Evolutionary conservation across 2,797 vertebrate species (phyloP).

Genomic region (Protosalanx chinensis): DNA sequence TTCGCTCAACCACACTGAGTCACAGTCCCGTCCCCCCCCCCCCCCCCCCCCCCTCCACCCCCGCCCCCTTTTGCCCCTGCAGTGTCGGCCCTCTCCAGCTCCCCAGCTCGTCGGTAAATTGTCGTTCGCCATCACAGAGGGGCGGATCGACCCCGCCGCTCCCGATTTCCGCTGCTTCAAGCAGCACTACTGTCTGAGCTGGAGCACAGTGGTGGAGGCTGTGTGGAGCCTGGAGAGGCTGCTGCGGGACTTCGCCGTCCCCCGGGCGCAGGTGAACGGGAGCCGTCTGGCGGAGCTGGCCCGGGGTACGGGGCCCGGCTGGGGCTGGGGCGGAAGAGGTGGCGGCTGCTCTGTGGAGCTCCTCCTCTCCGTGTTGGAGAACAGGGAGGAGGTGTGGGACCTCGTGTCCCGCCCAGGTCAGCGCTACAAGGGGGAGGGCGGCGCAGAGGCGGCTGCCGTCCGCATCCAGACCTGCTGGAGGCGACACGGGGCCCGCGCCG

Average conservation of each 20-base stretch:
- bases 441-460: constrained; percentile 62
- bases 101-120: constrained; percentile 42
- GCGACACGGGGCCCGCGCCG: constrained; percentile 53
- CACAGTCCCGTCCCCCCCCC: not conserved
- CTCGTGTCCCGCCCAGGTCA: constrained; percentile 69
- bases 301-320: constrained; percentile 52
- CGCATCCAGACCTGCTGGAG: constrained; percentile 79
- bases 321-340: constrained; percentile 42
- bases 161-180: constrained; percentile 74
- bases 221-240: constrained; percentile 68
- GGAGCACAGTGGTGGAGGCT: constrained; percentile 63
- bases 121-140: constrained; percentile 65
- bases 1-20: not conserved
- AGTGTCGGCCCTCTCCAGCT: constrained; percentile 48
- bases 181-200: constrained; percentile 65
- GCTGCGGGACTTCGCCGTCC: constrained; percentile 73
- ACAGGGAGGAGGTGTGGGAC: constrained; percentile 60
- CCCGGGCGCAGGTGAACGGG: constrained; percentile 70
- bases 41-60: constrained; percentile 12
- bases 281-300: constrained; percentile 58
- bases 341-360: constrained; percentile 18
- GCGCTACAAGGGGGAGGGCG: constrained; percentile 75
- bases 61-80: constrained; percentile 35
- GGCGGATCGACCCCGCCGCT: constrained; percentile 62
- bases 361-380: constrained; percentile 74